Base-by-base conservation (phyloP, 2,888 invertebrate species). In the Pimpla rufipes region DNA sequence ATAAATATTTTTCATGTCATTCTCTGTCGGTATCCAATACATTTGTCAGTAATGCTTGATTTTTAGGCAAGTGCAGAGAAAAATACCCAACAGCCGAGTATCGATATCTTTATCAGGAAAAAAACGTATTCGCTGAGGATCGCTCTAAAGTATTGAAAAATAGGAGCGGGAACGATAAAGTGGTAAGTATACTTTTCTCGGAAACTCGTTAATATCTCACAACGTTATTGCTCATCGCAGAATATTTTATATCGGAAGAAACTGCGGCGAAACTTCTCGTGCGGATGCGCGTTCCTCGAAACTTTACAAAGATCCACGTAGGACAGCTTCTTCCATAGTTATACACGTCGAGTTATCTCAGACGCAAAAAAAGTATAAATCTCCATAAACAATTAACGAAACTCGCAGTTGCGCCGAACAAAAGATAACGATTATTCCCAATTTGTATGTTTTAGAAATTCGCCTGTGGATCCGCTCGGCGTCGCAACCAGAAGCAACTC, bases 1-100 rank as follows among this genome's bases (percentile, higher is more conserved):
- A 89, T 89, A 89, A 89, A 89, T 89, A 89, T 88, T 89, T 89
- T 88, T 87, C 85, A 83, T 76, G 73, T 57, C 59, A 18, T 59
- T 55, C 8, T 35, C 16, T 23, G 45, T 47, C 23, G 18, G 37
- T 47, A 13, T 57, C 23, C 2, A 21, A 55, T n/a, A 0, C 6
- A 47, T 50, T 64, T 29, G 0, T 29, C 52, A 42, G 37, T 35
- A n/a, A 16, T 23, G 5, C 8, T 64, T 21, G 7, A 40, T 45
- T 64, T 42, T 35, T 55, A 75, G 75, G 64, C n/a, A 78, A 57
- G 70, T 70, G 67, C 37, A 23, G 42, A 7, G n/a, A n/a, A n/a
- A n/a, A 50, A 68, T n/a, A 78, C 18, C 6, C 18, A 42, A 18
- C 18, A 64, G 10, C 18, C 11, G 37, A 42, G 40, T 18, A 64